Evolutionary conservation across 2,113 vertebrate genomes (phyloP).

Genomic region (Amazona vittata): DNA sequence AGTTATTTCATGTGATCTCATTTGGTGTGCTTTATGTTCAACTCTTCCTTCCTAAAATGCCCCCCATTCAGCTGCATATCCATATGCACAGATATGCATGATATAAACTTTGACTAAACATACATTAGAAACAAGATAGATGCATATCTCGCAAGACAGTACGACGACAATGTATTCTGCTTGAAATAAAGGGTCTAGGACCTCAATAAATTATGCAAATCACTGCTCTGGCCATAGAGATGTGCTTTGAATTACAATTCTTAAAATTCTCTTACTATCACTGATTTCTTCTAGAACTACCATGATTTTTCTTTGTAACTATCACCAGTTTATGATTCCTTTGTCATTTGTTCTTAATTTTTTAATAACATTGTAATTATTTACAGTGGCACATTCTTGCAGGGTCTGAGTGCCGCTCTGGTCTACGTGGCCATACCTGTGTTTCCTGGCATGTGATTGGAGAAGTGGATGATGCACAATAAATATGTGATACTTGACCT

Average conservation of each 20-base stretch:
- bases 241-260: neutral
- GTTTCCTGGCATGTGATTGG: neutral
- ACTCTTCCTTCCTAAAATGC: neutral
- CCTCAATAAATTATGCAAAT: neutral
- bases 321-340: neutral
- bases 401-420: neutral
- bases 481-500: neutral
- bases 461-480: neutral
- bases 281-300: neutral
- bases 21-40: neutral
- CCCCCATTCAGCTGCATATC: neutral
- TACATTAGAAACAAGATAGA: neutral
- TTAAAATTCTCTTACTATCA: neutral
- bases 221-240: accelerated
- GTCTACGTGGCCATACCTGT: neutral
- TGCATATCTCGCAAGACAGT: neutral
- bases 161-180: neutral
- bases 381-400: neutral
- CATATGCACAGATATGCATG: too few species aligned
- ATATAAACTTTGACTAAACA: neutral
- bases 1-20: neutral
- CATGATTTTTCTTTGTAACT: neutral
- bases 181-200: neutral
- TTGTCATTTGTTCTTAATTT: neutral
- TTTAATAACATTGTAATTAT: neutral